Conservation (phyloP, 1,140 invertebrate species). For the Neotoxoptera formosana region DNA sequence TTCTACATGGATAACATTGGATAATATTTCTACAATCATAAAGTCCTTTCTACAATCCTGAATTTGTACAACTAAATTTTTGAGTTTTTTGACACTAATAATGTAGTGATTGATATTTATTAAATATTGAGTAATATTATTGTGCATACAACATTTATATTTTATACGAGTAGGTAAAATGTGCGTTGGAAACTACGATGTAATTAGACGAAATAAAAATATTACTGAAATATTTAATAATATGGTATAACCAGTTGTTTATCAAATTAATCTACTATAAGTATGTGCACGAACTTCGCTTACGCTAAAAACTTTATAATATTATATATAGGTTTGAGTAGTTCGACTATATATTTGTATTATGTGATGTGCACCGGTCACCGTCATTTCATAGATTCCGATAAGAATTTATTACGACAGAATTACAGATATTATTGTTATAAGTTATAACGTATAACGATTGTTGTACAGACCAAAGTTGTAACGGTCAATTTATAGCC, state of each 20-base stretch:
- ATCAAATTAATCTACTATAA: not conserved
- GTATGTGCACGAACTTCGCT: not conserved
- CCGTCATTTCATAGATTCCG: not conserved
- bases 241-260: not conserved
- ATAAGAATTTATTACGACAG: not conserved
- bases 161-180: not conserved
- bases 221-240: not conserved
- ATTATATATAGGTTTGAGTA: not conserved
- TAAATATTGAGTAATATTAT: too few species aligned
- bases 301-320: not conserved
- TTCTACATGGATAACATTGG: not conserved
- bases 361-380: too few species aligned
- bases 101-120: not conserved
- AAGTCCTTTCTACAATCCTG: not conserved
- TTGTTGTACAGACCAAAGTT: not conserved
- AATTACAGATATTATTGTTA: conserved; percentile 8
- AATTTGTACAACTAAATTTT: not conserved
- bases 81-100: not conserved
- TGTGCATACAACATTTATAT: too few species aligned
- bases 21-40: not conserved
- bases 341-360: too few species aligned
- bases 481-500: not conserved
- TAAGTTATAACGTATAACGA: not conserved
- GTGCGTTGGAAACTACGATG: not conserved
- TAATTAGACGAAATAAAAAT: not conserved